phyloP scores from a whole-genome alignment of 2,888 invertebrate species.

The Leptinotarsa tumamoca region DNA sequence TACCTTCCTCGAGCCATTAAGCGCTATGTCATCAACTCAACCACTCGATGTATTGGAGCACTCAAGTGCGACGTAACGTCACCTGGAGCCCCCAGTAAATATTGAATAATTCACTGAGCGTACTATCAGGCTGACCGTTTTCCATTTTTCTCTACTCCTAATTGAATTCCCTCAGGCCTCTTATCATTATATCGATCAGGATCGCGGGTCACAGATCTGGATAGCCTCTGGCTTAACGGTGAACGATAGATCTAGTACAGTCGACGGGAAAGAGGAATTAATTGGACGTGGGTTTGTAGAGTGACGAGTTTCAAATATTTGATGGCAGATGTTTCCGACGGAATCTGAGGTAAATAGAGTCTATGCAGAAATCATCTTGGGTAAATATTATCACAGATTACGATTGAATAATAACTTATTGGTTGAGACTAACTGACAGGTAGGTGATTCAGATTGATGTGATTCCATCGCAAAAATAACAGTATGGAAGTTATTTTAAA shows the following conservation, averaged over 20 bases:
- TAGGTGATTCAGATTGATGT: too few species aligned
- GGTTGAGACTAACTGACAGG: neutral
- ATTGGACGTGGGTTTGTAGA: constrained; percentile 8
- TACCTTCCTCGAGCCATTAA: too few species aligned
- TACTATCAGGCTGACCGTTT: constrained; percentile 39
- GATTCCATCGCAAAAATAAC: too few species aligned
- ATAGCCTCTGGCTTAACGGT: constrained; percentile 16
- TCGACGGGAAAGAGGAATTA: constrained; percentile 4
- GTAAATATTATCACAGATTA: neutral
- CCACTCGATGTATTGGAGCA: constrained; percentile 14
- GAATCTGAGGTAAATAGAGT: neutral
- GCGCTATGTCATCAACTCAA: constrained; percentile 19
- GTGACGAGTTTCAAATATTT: neutral
- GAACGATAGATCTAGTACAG: constrained; percentile 14
- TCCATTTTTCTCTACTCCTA: constrained; percentile 38
- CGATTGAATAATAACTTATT: neutral
- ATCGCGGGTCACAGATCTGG: constrained; percentile 21
- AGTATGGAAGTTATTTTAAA: too few species aligned
- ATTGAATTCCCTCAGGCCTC: constrained; percentile 36
- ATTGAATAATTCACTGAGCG: constrained; percentile 42
- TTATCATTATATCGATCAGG: constrained; percentile 37
- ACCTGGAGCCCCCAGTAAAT: constrained; percentile 38
- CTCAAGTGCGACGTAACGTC: constrained; percentile 25
- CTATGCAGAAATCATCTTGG: neutral
- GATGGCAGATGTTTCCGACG: neutral